These are phyloP conservation scores for Monochamus saltuarius DNA, from an alignment of 1,140 invertebrate species.

Conservation along the genomic window DNA sequence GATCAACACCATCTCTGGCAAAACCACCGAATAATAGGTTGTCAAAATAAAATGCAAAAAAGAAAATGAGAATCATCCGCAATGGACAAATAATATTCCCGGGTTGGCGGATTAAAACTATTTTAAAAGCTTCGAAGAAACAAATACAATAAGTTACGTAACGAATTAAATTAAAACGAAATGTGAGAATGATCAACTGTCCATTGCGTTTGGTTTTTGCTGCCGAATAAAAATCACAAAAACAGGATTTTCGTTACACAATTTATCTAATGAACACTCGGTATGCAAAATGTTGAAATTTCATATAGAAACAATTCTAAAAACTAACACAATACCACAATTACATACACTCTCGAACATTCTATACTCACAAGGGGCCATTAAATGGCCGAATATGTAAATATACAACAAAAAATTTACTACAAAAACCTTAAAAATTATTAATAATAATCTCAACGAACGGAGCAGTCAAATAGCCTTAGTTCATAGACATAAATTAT, in stretches of 20 bases:
- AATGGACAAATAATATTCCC: too few relatives aligned
- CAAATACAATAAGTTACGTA: too few relatives aligned
- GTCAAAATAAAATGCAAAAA: too few relatives aligned
- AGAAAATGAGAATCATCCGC: too few relatives aligned
- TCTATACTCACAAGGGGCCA: conserved; percentile 27
- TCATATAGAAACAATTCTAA: conserved; percentile 41
- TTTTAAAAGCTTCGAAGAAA: too few relatives aligned
- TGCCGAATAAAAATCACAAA: neutral
- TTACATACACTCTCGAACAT: conserved; percentile 38
- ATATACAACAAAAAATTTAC: conserved; percentile 23
- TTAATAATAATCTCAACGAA: conserved; percentile 31
- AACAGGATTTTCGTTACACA: neutral
- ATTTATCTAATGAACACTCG: conserved; percentile 28
- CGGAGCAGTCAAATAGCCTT: conserved; percentile 28
- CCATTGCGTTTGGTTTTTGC: conserved; percentile 1
- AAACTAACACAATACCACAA: conserved; percentile 44
- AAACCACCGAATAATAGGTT: too few relatives aligned
- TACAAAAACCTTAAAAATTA: conserved; percentile 28
- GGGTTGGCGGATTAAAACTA: too few relatives aligned
- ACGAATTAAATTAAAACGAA: too few relatives aligned
- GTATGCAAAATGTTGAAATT: conserved; percentile 32
- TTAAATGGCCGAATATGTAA: conserved; percentile 26
- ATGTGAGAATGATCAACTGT: too few relatives aligned
- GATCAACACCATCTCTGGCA: neutral
- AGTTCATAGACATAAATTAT: conserved; percentile 31